These are phyloP conservation scores for Triops longicaudatus DNA, from an alignment of 1,140 invertebrate genomes.

Conservation along the genomic window DNA sequence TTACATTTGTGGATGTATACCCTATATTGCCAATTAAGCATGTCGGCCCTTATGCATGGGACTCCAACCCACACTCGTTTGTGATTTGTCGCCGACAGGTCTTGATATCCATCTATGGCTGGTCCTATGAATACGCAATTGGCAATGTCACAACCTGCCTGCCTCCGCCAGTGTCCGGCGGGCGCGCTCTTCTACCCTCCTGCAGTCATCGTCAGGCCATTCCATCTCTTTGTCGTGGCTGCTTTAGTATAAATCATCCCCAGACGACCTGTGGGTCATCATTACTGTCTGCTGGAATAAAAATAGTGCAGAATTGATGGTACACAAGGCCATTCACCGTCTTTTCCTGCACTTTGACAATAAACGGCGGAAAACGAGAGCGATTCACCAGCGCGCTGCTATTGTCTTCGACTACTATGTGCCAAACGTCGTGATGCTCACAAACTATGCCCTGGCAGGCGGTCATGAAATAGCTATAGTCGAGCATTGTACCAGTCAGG, in stretches of 20 bases:
- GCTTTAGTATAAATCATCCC: neutral
- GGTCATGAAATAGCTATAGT: neutral
- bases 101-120: neutral
- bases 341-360: neutral
- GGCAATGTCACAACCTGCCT: neutral
- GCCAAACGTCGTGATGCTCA: neutral
- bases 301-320: neutral
- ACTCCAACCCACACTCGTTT: neutral
- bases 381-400: neutral
- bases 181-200: neutral
- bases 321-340: neutral
- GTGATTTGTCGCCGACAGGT: neutral
- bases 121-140: neutral
- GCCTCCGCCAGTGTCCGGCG: neutral
- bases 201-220: neutral
- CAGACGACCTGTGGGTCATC: neutral
- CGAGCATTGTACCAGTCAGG: neutral
- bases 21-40: constrained; percentile 5
- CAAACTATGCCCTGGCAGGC: neutral
- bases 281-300: neutral
- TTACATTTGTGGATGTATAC: neutral
- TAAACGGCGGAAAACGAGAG: neutral
- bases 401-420: neutral
- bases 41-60: neutral
- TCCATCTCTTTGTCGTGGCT: neutral